Evolutionary conservation across 2,113 vertebrate species (phyloP).

Genomic region (Sterrhoptilus dennistouni): DNA sequence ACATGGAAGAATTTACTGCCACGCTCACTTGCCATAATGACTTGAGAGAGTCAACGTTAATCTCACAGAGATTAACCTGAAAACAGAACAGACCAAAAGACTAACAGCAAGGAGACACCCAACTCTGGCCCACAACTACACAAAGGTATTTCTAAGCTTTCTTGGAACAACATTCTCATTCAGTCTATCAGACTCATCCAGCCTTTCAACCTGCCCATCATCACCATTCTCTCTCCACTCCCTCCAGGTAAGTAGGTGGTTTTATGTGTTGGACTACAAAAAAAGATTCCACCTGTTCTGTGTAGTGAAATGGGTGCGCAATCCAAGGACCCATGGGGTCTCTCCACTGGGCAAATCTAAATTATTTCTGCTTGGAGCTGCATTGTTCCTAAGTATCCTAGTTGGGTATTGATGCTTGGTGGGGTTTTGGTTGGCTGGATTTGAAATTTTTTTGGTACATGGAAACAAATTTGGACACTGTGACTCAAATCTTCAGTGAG

Average conservation of each 20-base stretch:
- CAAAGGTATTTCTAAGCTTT: not conserved
- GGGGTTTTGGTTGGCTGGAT: not conserved
- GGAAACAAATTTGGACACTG: not conserved
- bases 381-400: not conserved
- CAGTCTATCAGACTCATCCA: not conserved
- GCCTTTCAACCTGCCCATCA: not conserved
- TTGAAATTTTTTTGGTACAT: not conserved
- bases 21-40: not conserved
- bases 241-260: not conserved
- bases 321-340: not conserved
- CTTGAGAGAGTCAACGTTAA: not conserved
- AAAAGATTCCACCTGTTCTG: not conserved
- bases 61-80: not conserved
- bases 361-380: not conserved
- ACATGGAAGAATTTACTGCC: constrained; percentile 42
- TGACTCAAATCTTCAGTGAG: not conserved
- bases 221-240: not conserved
- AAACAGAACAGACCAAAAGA: not conserved
- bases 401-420: not conserved
- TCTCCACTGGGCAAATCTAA: not conserved
- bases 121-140: not conserved
- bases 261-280: not conserved
- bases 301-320: not conserved
- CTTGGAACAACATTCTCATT: not conserved
- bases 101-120: not conserved